Evolutionary conservation across 1,140 invertebrate species (phyloP).

Genomic region (Tetragnatha versicolor): DNA sequence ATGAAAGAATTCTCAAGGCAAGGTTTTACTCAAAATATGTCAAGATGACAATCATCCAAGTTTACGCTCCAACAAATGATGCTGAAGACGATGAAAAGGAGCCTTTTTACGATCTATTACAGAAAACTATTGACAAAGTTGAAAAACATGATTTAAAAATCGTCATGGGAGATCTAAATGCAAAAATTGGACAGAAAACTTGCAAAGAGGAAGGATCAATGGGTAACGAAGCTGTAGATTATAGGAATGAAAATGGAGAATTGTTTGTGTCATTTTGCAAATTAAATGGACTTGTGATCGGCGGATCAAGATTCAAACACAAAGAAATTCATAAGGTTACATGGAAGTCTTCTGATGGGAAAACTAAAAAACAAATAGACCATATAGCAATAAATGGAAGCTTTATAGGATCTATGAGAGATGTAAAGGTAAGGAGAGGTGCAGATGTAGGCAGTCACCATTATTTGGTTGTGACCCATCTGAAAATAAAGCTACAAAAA

Average conservation of each 20-base stretch:
- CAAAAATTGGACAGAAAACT: neutral
- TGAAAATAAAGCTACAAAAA: neutral
- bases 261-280: neutral
- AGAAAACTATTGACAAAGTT: neutral
- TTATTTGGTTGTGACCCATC: neutral
- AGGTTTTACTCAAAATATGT: neutral
- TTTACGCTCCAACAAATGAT: neutral
- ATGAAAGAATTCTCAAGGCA: neutral
- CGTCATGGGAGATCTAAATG: conserved; percentile 17
- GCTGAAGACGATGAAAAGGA: neutral
- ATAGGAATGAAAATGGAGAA: conserved; percentile 25
- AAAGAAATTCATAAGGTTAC: neutral
- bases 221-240: neutral
- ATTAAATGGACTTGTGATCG: neutral
- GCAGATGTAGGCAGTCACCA: neutral
- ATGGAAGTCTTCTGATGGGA: neutral
- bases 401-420: neutral
- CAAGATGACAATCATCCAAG: conserved; percentile 5
- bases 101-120: conserved; percentile 1
- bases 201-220: neutral
- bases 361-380: neutral
- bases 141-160: neutral
- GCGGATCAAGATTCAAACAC: neutral
- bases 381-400: neutral
- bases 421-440: conserved; percentile 14